Evolutionary conservation across 2,113 vertebrate genomes (phyloP).

Genomic region (Oryzias melastigma): DNA sequence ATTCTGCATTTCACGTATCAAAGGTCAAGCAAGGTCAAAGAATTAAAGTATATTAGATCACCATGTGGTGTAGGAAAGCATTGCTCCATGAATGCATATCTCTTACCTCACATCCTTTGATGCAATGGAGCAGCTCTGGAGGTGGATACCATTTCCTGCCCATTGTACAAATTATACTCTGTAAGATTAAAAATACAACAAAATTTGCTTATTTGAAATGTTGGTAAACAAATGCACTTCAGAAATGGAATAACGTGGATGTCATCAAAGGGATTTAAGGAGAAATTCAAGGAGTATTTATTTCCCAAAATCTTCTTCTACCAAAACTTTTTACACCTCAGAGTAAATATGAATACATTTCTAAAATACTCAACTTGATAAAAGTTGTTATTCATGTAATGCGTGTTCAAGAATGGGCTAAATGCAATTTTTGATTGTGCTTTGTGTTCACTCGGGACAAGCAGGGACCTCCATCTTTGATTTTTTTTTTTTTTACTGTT

Average conservation of each 20-base stretch:
- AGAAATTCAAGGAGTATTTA: conserved; percentile 14
- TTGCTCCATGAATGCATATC: conserved; percentile 8
- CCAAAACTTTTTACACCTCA: conserved; percentile 6
- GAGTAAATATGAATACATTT: conserved; percentile 30
- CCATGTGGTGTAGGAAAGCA: conserved; percentile 20
- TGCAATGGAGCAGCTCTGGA: conserved; percentile 89
- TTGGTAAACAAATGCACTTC: too few species aligned
- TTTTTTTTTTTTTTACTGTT: too few species aligned
- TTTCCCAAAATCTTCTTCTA: conserved; percentile 8
- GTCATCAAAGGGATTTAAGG: conserved; percentile 9
- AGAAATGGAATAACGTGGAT: too few species aligned
- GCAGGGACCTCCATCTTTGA: too few species aligned
- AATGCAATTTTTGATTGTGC: too few species aligned
- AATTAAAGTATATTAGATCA: conserved; percentile 19
- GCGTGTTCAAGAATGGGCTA: too few species aligned
- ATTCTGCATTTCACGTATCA: conserved; percentile 7
- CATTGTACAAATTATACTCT: conserved; percentile 93
- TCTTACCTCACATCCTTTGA: conserved; percentile 97
- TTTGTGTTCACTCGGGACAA: too few species aligned
- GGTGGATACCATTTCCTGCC: conserved; percentile 94
- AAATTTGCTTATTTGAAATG: too few species aligned
- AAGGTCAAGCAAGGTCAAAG: conserved; percentile 12
- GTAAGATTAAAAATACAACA: conserved; percentile 51
- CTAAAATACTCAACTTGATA: conserved; percentile 16
- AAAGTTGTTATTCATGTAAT: not conserved